These are phyloP conservation scores for Bellardia bayeri DNA, from an alignment of 2,888 invertebrate species.

Conservation along the genomic window DNA sequence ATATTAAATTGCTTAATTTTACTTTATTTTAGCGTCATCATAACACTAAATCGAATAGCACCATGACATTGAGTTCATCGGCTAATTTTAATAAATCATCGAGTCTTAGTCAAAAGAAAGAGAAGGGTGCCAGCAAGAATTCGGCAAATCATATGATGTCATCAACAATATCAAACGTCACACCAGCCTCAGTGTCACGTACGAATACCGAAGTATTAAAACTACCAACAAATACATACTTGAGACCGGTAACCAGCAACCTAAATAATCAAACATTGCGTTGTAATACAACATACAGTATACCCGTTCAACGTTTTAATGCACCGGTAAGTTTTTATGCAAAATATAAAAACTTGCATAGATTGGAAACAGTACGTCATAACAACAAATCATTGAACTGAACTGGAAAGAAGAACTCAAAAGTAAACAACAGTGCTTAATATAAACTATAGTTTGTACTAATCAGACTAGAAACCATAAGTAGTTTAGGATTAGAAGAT, in stretches of 20 bases:
- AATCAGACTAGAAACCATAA: too few relatives aligned
- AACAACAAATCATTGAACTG: neutral
- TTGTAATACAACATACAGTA: conserved; percentile 72
- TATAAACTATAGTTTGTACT: too few relatives aligned
- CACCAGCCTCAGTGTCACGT: conserved; percentile 61
- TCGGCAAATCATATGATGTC: conserved; percentile 56
- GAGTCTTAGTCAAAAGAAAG: conserved; percentile 71
- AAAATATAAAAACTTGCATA: neutral
- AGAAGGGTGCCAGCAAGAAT: conserved; percentile 68
- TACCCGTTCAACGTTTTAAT: conserved; percentile 80
- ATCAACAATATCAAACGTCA: conserved; percentile 42
- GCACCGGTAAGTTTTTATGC: conserved; percentile 79
- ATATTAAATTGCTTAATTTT: neutral
- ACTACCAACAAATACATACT: conserved; percentile 81
- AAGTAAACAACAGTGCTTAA: too few relatives aligned
- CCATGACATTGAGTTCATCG: conserved; percentile 64
- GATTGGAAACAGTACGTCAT: too few relatives aligned
- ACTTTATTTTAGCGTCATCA: conserved; percentile 61
- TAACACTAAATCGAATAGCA: conserved; percentile 61
- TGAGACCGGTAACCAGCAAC: conserved; percentile 77
- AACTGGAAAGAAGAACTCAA: neutral
- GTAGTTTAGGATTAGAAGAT: too few relatives aligned
- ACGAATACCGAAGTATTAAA: conserved; percentile 78
- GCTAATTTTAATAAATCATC: conserved; percentile 68
- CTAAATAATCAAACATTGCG: conserved; percentile 61